phyloP scores from a whole-genome alignment of 2,888 invertebrate genomes.

The Lampropteryx suffumata region DNA sequence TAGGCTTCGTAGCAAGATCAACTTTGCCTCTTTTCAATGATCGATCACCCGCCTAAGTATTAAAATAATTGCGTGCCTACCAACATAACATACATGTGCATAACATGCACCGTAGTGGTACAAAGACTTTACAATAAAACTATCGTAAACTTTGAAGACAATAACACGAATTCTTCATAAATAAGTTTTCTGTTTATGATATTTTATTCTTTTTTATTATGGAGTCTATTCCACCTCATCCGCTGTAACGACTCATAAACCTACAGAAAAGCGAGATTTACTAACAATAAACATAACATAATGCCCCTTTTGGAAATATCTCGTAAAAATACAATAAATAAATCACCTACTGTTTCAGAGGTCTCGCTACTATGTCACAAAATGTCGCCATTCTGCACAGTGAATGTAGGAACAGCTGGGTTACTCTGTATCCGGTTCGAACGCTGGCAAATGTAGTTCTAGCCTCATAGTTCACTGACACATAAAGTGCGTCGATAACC shows the following conservation, averaged over 20 bases:
- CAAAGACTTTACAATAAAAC: too few relatives aligned
- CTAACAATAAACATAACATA: constrained; percentile 16
- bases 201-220: constrained; percentile 15
- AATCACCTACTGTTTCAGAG: constrained; percentile 19
- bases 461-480: too few relatives aligned
- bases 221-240: neutral
- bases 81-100: too few relatives aligned
- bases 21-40: too few relatives aligned
- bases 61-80: too few relatives aligned
- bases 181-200: neutral
- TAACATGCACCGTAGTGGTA: too few relatives aligned
- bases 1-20: too few relatives aligned
- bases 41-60: too few relatives aligned
- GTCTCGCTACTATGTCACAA: constrained; percentile 8
- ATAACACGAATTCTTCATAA: neutral
- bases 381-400: constrained; percentile 7
- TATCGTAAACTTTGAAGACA: too few relatives aligned
- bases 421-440: neutral
- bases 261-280: constrained; percentile 6
- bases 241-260: neutral
- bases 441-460: too few relatives aligned
- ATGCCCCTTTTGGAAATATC: constrained; percentile 5
- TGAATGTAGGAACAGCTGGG: neutral
- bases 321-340: constrained; percentile 23
- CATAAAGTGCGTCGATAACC: too few relatives aligned